Evolutionary conservation across 1,140 invertebrate species (phyloP), one percentile per base, ranked within the genome.

Genomic region (Holcopasites calliopsidis): DNA sequence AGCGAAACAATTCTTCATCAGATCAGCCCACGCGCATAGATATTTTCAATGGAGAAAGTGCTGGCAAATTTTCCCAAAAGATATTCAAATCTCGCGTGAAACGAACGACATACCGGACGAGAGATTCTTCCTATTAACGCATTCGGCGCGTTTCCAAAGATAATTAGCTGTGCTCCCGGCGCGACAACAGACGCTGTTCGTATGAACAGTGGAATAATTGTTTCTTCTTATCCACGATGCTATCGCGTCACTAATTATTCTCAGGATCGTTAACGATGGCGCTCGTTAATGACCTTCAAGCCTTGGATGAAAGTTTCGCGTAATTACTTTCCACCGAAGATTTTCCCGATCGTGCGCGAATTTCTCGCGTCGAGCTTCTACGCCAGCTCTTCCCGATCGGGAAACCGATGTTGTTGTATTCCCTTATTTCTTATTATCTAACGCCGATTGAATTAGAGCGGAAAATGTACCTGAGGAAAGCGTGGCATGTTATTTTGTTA

Each of bases 231-330:
- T 31, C 3, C 16, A 73, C 6, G 78, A 80, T 82, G 50, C 23
- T 40, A 82, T 80, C 78, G 49, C 28, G 33, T 6, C 33, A 38
- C 62, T 81, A 80, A 81, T 80, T 81, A 81, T n/a, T 33, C 61
- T 52, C 23, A 57, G 66, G 77, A 84, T 83, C 68, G 80, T 73
- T 44, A 50, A 47, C n/a, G 49, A 64, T 47, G 44, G 2, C 47
- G 61, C 55, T 86, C 84, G 87, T 88, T 90, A 90, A 90, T 90
- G 89, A 89, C 89, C 89, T 90, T 90, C 88, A 83, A 76, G 75
- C 77, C 77, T 83, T 85, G 74, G 88, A 90, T 78, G 89, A 90
- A 90, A 90, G 86, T 89, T 82, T 83, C 82, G 76, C 79, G 81
- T 83, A 88, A 89, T 90, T 86, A 90, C 88, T 90, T 90, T 90